Evolutionary conservation across 2,888 invertebrate species (phyloP).

Genomic region (Campoplex capitator): DNA sequence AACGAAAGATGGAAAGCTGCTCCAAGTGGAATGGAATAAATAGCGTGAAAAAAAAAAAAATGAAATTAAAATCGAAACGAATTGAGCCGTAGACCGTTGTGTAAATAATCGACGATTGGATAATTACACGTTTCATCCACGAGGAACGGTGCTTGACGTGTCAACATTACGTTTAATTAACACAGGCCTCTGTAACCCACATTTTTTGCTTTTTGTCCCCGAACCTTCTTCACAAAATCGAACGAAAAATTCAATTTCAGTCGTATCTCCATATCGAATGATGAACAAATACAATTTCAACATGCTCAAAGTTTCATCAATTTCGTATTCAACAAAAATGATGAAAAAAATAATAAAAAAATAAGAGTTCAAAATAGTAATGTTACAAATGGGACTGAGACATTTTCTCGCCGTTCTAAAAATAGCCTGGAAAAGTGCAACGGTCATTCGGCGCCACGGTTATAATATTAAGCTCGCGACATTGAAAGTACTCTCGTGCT

Average conservation of each 20-base stretch:
- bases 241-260: background rate
- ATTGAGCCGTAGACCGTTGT: constrained; percentile 41
- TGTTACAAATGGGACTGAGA: background rate
- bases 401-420: constrained; percentile 17
- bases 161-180: constrained; percentile 20
- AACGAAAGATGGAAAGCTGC: background rate
- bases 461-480: constrained; percentile 48
- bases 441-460: constrained; percentile 51
- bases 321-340: background rate
- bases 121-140: constrained; percentile 24
- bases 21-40: background rate
- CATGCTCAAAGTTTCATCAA: background rate
- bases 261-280: background rate
- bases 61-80: constrained; percentile 5
- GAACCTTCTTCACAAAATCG: background rate
- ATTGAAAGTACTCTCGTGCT: constrained; percentile 42
- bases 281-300: background rate
- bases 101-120: constrained; percentile 42
- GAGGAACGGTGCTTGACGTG: constrained; percentile 16
- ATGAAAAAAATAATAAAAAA: too few species aligned
- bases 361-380: background rate
- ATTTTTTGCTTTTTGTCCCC: background rate
- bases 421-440: constrained; percentile 39
- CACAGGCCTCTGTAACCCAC: background rate
- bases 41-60: background rate